Conservation (phyloP, 2,797 vertebrate genomes). For the Centropyge bicolor region DNA sequence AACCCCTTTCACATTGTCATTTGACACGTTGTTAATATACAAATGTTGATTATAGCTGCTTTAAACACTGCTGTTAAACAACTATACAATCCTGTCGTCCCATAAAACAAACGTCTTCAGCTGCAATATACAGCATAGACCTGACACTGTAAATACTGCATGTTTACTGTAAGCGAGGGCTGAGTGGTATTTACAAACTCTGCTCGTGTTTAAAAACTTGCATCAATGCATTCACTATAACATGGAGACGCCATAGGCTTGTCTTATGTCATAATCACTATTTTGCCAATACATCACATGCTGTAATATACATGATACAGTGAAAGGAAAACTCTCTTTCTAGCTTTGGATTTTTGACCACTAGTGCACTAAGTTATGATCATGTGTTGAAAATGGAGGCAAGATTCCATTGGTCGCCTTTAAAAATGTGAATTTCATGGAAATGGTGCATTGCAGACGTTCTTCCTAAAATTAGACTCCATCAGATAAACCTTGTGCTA, state of each 20-base stretch:
- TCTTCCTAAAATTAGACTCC: not conserved
- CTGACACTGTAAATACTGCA: not conserved
- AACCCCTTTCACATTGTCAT: not conserved
- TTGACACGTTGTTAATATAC: not conserved
- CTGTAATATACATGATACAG: not conserved
- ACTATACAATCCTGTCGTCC: not conserved
- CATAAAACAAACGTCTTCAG: not conserved
- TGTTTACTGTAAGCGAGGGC: not conserved
- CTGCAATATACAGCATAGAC: not conserved
- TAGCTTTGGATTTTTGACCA: not conserved
- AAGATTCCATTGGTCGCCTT: not conserved
- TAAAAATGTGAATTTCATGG: not conserved
- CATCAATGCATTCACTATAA: not conserved
- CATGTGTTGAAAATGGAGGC: not conserved
- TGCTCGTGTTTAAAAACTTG: not conserved
- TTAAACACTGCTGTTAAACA: not conserved
- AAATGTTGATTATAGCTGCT: too few relatives aligned
- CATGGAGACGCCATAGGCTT: constrained; percentile 10
- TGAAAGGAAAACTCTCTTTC: not conserved
- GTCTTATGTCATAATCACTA: constrained; percentile 14
- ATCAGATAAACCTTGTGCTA: not conserved
- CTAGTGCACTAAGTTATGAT: not conserved
- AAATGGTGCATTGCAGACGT: not conserved
- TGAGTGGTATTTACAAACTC: not conserved
- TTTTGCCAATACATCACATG: not conserved